Evolutionary conservation across 2,888 invertebrate species (phyloP), one percentile per base, ranked within the genome.

Genomic region (Eubasilissa splendida): DNA sequence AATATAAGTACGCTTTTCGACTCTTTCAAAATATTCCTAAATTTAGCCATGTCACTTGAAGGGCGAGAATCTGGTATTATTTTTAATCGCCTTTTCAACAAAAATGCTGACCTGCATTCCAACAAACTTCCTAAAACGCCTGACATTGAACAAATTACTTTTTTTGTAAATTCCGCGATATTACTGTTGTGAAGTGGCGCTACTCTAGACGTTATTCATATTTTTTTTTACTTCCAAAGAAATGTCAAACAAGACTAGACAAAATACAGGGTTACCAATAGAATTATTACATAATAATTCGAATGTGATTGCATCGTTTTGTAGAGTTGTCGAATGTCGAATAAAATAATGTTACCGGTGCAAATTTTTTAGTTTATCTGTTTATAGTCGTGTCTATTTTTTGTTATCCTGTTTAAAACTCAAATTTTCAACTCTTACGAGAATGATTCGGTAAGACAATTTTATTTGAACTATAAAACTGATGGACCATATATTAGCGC

Each of bases 1-100:
- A 95, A 86, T 71, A 95, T 91, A 53, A 95, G 92, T 74, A 95
- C 88, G 85, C 93, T 90, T 85, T 92, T 93, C 0, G 94, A 91
- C 52, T 89, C 89, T 79, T 90, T 89, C 79, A 95, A 88, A 77
- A 87, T 86, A 84, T 92, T 89, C 80, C 92, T 90, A 85, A 95
- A 95, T 84, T 88, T 88, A 12, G 84, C 82, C 84, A 90, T 86
- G 84, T 90, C 89, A 85, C 88, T 90, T 0, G 89, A 89, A 81
- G 87, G 88, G 77, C 88, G 80, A 12, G 77, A 70, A n/a, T 22
- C 84, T 70, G 79, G 53, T 82, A 83, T 83, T 53, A 65, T 78
- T 77, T 82, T 82, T 2, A 82, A 14, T 68, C 76, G 52, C 12
- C 60, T 60, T 75, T 68, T 81, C 14, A 75, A 50, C n/a, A 77